phyloP scores from a whole-genome alignment of 2,797 vertebrate species.

The Hydrolagus colliei region DNA sequence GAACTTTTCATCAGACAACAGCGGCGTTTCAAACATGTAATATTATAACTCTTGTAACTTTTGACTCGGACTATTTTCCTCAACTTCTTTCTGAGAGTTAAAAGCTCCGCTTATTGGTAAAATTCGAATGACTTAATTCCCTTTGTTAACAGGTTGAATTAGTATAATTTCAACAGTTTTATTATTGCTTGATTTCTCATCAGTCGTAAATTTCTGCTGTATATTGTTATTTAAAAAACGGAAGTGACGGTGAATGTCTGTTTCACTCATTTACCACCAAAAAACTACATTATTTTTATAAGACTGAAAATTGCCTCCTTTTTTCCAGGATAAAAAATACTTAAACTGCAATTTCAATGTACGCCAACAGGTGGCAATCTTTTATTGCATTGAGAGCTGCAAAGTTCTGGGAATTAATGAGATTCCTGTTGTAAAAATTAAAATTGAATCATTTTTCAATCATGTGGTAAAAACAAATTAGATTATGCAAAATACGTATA shows the following conservation, averaged over 20 bases:
- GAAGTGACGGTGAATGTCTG: too few species aligned
- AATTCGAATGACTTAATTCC: not conserved
- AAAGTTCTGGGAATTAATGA: not conserved
- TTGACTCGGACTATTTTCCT: not conserved
- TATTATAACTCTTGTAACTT: too few species aligned
- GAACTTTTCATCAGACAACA: too few species aligned
- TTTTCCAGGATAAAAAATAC: too few species aligned
- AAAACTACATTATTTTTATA: too few species aligned
- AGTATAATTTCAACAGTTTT: not conserved
- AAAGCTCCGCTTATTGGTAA: not conserved
- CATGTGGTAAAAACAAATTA: not conserved
- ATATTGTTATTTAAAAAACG: too few species aligned
- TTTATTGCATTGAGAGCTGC: not conserved
- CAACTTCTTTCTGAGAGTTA: not conserved
- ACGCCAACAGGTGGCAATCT: constrained; percentile 7
- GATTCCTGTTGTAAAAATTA: too few species aligned
- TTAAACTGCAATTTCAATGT: not conserved
- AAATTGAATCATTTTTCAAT: too few species aligned
- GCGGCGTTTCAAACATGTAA: not conserved
- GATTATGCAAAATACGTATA: not conserved
- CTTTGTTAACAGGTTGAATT: not conserved
- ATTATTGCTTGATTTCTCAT: not conserved
- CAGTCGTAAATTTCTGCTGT: not conserved
- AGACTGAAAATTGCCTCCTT: too few species aligned
- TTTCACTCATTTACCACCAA: too few species aligned